Evolutionary conservation across 2,113 vertebrate species (phyloP).

Genomic region (Verasper variegatus): DNA sequence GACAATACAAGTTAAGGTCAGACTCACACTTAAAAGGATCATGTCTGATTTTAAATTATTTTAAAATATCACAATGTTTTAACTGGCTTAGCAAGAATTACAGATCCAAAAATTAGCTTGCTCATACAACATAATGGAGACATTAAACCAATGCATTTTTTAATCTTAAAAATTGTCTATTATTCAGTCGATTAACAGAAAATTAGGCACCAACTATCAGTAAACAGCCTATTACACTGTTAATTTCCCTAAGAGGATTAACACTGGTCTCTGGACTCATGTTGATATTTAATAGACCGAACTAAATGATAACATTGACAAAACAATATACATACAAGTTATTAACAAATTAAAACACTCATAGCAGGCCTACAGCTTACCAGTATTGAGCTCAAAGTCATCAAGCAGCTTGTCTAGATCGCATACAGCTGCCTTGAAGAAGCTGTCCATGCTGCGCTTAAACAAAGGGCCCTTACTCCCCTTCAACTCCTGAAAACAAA

Average conservation of each 20-base stretch:
- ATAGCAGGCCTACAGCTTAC: conserved; percentile 69
- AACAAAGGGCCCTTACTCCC: conserved; percentile 31
- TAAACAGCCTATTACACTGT: background rate
- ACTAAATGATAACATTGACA: too few relatives aligned
- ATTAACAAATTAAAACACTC: background rate
- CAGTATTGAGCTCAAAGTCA: conserved; percentile 95
- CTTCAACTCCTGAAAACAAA: conserved; percentile 28
- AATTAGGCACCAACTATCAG: too few relatives aligned
- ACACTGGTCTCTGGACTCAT: background rate
- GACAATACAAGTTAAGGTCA: background rate
- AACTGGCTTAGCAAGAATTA: too few relatives aligned
- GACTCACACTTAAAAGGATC: background rate
- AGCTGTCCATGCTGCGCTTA: conserved; percentile 91
- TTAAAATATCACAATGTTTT: too few relatives aligned
- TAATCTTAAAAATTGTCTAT: too few relatives aligned
- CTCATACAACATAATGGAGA: too few relatives aligned
- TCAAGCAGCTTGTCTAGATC: conserved; percentile 97
- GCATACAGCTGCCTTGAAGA: conserved; percentile 95
- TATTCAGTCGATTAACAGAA: too few relatives aligned
- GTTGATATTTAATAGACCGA: too few relatives aligned
- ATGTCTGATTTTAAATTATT: background rate
- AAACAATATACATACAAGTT: background rate
- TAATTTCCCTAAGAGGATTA: too few relatives aligned
- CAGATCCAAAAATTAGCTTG: too few relatives aligned
- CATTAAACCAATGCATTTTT: too few relatives aligned